A percentile compares a stretch with the other conserved stretches of the same genome.
phyloP scores from a whole-genome alignment of 2,888 invertebrate species.

The Tipula confusa region DNA sequence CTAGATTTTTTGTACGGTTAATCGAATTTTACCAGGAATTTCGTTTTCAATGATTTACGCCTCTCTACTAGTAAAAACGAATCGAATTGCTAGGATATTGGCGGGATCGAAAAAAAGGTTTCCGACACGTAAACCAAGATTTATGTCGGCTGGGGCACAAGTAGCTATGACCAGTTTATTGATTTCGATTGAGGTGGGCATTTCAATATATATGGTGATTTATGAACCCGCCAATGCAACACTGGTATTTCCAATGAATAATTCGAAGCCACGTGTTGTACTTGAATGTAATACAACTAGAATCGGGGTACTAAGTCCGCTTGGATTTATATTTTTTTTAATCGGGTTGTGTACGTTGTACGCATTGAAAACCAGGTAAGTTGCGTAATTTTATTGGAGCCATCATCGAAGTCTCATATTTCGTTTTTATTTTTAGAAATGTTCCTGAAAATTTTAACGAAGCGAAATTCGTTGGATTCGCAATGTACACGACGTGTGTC shows the following conservation, averaged over 20 bases:
- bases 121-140: constrained; percentile 61
- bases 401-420: no score
- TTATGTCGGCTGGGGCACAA: constrained; percentile 59
- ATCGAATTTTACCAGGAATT: constrained; percentile 58
- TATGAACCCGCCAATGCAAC: constrained; percentile 58
- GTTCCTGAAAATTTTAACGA: constrained; percentile 81
- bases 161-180: constrained; percentile 61
- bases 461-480: constrained; percentile 69
- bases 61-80: constrained; percentile 70
- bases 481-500: constrained; percentile 74
- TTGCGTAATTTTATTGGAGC: no score
- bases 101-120: constrained; percentile 69
- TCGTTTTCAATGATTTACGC: constrained; percentile 71
- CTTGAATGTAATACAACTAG: constrained; percentile 61
- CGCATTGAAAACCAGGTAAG: constrained; percentile 62
- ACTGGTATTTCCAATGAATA: constrained; percentile 49
- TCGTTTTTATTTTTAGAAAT: constrained; percentile 51
- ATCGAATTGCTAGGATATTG: constrained; percentile 69
- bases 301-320: constrained; percentile 58
- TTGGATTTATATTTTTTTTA: constrained; percentile 67
- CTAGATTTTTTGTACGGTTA: constrained; percentile 54
- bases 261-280: constrained; percentile 52
- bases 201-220: constrained; percentile 53
- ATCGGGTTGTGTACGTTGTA: constrained; percentile 70
- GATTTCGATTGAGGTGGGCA: constrained; percentile 56